Evolutionary conservation across 1,140 invertebrate species (phyloP).

Genomic region (Solen grandis): DNA sequence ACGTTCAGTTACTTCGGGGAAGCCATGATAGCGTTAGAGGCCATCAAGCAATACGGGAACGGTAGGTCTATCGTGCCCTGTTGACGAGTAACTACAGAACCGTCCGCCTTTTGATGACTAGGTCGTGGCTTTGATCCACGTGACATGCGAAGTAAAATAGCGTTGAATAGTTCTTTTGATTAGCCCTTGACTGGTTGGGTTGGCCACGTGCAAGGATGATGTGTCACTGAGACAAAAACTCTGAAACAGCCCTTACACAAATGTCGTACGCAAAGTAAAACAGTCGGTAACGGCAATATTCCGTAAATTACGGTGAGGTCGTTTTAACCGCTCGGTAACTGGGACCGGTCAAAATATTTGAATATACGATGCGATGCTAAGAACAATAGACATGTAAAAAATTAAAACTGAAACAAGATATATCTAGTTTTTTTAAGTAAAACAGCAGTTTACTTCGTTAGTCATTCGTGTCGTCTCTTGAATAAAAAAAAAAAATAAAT

Average conservation of each 20-base stretch:
- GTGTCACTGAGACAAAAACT: too few relatives aligned
- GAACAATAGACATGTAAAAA: too few relatives aligned
- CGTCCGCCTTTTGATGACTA: background rate
- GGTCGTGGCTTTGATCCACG: background rate
- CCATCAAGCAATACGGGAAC: conserved; percentile 70
- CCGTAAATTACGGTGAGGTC: too few relatives aligned
- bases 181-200: too few relatives aligned
- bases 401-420: background rate
- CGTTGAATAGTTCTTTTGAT: background rate
- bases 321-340: too few relatives aligned
- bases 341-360: too few relatives aligned
- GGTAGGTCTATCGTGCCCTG: conserved; percentile 33
- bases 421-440: background rate
- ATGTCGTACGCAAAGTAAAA: too few relatives aligned
- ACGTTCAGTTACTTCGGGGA: conserved; percentile 72
- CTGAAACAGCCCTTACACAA: too few relatives aligned
- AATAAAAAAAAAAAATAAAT: background rate
- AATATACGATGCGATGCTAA: too few relatives aligned
- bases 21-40: conserved; percentile 70
- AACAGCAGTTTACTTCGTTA: background rate
- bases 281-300: too few relatives aligned
- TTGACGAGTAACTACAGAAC: background rate
- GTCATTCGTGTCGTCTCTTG: background rate
- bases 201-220: too few relatives aligned
- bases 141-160: background rate